Evolutionary conservation across 2,797 vertebrate genomes (phyloP), one percentile per base, ranked within the genome.

Genomic region (Etheostoma nigrum): DNA sequence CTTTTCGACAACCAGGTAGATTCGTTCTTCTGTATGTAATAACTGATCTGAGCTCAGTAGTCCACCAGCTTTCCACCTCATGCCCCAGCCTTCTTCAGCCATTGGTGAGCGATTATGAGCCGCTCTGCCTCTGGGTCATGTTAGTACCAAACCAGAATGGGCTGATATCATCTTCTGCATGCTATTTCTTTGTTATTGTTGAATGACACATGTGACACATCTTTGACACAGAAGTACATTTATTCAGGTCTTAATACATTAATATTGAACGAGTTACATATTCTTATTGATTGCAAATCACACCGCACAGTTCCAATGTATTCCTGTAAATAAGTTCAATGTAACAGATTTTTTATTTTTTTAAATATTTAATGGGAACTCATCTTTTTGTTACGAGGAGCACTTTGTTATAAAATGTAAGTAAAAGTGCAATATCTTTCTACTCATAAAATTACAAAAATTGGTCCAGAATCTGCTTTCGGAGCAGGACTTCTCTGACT

Each of bases 301-400:
- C 89, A 91, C 82, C 79, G 71, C 87, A 89, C 76, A 90, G 80
- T 85, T 92, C 81, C 77, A 93, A 91, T 95, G 93, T 87, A 78
- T 69, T 95, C 94, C 91, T 95, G 93, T 91, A 91, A 90, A 95
- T 96, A 96, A 96, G 95, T 97, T 96, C 96, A 95, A 95, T 94
- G 94, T 96, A 96, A 95, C 95, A 96, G 95, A 92, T 86, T 88
- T 90, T 84, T 79, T 36, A 36, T 40, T 72, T 89, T 95, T 95
- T 90, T 93, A 94, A 95, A 95, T 89, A 95, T 92, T 90, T 93
- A 94, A 94, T 84, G 88, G 92, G 85, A 91, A 87, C 78, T 92
- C 78, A 88, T 86, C 87, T 90, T 91, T 83, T 91, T 92, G 90
- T 88, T 89, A 83, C 14, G 85, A 95, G 94, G 92, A 87, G 86